Conservation (phyloP, 2,888 invertebrate species). For the Plusia festucae region DNA sequence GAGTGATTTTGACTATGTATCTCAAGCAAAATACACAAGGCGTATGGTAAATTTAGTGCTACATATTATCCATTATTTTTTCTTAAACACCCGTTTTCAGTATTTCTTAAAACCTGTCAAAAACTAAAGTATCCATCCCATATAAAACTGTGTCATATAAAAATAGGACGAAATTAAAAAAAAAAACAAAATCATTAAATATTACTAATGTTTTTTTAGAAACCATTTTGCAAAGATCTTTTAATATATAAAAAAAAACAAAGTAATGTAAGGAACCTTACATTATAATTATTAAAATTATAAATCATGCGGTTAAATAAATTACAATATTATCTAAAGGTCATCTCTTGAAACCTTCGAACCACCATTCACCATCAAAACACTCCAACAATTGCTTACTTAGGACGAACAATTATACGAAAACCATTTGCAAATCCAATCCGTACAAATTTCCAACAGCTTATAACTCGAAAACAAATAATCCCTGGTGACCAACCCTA, state of each 20-base stretch:
- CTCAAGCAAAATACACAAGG: no score
- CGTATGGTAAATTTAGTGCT: no score
- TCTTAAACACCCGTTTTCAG: background rate
- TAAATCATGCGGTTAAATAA: background rate
- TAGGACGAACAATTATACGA: slow-evolving; percentile 37
- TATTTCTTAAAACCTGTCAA: background rate
- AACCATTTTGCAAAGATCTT: no score
- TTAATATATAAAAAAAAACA: no score
- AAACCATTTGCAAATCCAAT: slow-evolving; percentile 55
- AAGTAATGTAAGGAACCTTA: no score
- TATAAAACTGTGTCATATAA: no score
- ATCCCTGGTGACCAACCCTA: slow-evolving; percentile 56
- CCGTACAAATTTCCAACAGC: slow-evolving; percentile 47
- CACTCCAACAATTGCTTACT: slow-evolving; percentile 28
- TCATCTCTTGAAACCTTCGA: background rate
- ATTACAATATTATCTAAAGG: background rate
- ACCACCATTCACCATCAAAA: slow-evolving; percentile 21
- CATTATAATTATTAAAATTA: background rate
- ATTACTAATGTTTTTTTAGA: no score
- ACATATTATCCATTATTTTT: no score
- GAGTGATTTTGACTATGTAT: no score
- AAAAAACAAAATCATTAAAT: no score
- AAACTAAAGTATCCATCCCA: no score
- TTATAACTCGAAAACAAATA: slow-evolving; percentile 58
- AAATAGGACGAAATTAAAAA: no score